phyloP scores from a whole-genome alignment of 2,888 invertebrate genomes.

The Trissolcus japonicus region DNA sequence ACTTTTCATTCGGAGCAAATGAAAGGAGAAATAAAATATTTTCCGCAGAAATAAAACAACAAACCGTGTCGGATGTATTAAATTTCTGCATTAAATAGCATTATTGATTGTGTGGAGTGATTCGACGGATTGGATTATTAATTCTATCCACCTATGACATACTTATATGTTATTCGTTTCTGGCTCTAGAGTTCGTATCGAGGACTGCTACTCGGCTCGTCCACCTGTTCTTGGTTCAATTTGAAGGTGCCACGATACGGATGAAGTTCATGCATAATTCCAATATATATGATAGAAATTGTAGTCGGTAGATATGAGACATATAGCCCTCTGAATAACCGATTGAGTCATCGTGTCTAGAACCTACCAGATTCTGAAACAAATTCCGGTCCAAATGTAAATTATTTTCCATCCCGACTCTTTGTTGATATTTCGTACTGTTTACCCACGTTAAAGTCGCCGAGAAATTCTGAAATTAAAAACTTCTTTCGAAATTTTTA shows the following conservation, averaged over 20 bases:
- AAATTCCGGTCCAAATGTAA: slow-evolving; percentile 39
- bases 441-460: too few relatives aligned
- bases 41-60: too few relatives aligned
- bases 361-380: slow-evolving; percentile 45
- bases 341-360: slow-evolving; percentile 62
- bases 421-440: slow-evolving; percentile 38
- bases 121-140: slow-evolving; percentile 24
- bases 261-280: slow-evolving; percentile 67
- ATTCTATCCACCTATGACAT: slow-evolving; percentile 19
- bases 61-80: too few relatives aligned
- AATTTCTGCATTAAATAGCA: background rate
- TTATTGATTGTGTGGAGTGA: slow-evolving; percentile 5
- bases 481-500: too few relatives aligned
- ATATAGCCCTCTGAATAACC: slow-evolving; percentile 62
- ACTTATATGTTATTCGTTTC: slow-evolving; percentile 36
- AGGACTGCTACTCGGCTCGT: slow-evolving; percentile 31
- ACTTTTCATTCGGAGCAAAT: too few relatives aligned
- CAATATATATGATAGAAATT: slow-evolving; percentile 67
- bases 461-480: too few relatives aligned
- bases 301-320: slow-evolving; percentile 54
- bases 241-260: slow-evolving; percentile 57
- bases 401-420: slow-evolving; percentile 36
- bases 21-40: too few relatives aligned
- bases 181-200: slow-evolving; percentile 22
- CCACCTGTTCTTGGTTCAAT: slow-evolving; percentile 50